Percentiles rank a stretch among this genome's conserved stretches.
Conservation (phyloP, 1,140 invertebrate genomes). For the Popillia japonica region DNA sequence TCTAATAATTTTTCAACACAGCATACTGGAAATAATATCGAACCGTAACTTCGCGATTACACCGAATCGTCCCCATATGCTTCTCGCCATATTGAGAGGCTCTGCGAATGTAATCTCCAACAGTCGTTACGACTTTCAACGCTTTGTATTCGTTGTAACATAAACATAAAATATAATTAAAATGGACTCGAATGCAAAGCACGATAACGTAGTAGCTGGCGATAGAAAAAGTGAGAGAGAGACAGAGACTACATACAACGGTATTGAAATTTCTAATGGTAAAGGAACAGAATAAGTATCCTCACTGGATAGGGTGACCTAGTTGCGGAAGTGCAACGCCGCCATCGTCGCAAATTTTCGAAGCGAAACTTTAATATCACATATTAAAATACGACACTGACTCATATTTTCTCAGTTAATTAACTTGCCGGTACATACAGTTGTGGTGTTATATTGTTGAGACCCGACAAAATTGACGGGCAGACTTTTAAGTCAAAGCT, state of each 20-base stretch:
- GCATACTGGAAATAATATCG: too few relatives aligned
- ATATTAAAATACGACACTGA: slow-evolving; percentile 30
- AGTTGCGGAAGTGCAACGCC: slow-evolving; percentile 1
- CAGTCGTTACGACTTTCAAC: background rate
- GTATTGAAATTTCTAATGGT: background rate
- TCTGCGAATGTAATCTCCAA: background rate
- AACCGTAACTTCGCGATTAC: too few relatives aligned
- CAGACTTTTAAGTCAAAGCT: background rate
- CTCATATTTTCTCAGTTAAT: slow-evolving; percentile 29
- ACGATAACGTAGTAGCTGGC: background rate
- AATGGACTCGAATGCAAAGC: background rate
- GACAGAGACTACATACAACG: background rate
- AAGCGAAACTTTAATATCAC: slow-evolving; percentile 31
- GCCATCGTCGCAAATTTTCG: slow-evolving; percentile 10
- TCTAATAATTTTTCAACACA: too few relatives aligned
- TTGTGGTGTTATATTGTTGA: background rate
- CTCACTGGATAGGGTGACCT: background rate
- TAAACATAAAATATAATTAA: slow-evolving; percentile 20
- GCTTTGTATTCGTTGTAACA: background rate
- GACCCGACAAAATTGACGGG: background rate
- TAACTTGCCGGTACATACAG: background rate
- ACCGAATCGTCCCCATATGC: too few relatives aligned
- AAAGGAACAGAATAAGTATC: background rate
- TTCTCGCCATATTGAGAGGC: too few relatives aligned
- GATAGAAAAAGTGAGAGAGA: background rate